Percentiles rank a stretch among this genome's conserved stretches.
phyloP scores from a whole-genome alignment of 64 coral and sea anemone species.

The Stichodactyla helianthus region DNA sequence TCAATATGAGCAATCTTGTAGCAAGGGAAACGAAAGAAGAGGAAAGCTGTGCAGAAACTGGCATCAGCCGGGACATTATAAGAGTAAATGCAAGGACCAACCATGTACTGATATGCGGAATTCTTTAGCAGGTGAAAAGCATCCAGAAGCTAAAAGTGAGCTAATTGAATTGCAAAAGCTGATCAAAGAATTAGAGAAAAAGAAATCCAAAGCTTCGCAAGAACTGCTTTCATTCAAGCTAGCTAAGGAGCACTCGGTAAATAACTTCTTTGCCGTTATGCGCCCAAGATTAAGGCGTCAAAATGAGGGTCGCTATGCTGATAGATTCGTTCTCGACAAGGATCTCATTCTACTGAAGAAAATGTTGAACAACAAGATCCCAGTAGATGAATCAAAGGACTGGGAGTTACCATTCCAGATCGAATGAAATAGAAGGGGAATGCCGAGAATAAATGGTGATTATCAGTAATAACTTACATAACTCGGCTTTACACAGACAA shows the following conservation, averaged over 20 bases:
- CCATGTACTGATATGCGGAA: slow-evolving; percentile 13
- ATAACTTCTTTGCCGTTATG: slow-evolving; percentile 12
- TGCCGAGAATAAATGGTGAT: no score
- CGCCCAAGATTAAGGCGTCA: slow-evolving; percentile 20
- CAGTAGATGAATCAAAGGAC: background rate
- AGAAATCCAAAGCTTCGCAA: slow-evolving; percentile 21
- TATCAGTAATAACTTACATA: no score
- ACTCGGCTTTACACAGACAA: no score
- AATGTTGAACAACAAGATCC: slow-evolving; percentile 28
- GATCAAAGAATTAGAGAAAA: slow-evolving; percentile 28
- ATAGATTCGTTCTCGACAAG: slow-evolving; percentile 18
- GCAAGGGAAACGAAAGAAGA: no score
- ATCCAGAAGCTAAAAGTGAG: slow-evolving; percentile 21
- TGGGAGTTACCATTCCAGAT: background rate
- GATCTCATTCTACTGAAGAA: slow-evolving; percentile 29
- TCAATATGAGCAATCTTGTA: no score
- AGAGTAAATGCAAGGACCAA: background rate
- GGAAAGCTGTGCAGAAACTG: no score
- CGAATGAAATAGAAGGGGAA: no score
- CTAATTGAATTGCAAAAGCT: slow-evolving; percentile 11
- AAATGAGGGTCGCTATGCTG: slow-evolving; percentile 29
- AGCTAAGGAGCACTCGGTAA: background rate
- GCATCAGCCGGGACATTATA: no score
- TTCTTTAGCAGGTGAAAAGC: slow-evolving; percentile 1
- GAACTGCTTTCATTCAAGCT: slow-evolving; percentile 22